These are phyloP conservation scores for Trididemnum clinides DNA, from an alignment of 23 tunicate species.

Conservation along the genomic window DNA sequence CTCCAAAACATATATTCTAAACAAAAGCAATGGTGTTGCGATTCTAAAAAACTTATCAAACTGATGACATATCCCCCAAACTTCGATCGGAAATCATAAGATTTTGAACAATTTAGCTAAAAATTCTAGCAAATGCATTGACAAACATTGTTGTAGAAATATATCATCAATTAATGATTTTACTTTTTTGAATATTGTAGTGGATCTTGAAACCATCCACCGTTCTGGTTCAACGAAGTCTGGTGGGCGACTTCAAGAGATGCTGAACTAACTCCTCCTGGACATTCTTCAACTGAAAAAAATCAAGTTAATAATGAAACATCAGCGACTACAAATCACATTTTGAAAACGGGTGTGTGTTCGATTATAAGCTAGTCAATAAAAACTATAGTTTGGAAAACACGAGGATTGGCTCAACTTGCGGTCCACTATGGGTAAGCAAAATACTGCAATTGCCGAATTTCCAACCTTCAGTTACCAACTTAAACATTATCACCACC, in stretches of 20 bases:
- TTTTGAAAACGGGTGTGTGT: no score
- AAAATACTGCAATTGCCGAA: no score
- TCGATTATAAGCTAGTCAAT: no score
- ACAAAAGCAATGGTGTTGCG: constrained; percentile 1
- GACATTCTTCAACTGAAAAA: constrained; percentile 68
- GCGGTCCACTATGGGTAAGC: no score
- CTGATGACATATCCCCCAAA: not conserved
- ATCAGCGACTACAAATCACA: no score
- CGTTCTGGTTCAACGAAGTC: constrained; percentile 47
- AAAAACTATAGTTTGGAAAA: no score
- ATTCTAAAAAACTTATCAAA: not conserved
- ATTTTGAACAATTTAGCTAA: not conserved
- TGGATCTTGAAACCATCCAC: constrained; percentile 87
- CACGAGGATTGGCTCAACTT: no score
- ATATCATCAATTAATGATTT: not conserved
- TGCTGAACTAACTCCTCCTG: constrained; percentile 44
- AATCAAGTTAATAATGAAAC: no score
- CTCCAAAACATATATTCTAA: constrained; percentile 70
- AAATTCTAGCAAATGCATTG: no score
- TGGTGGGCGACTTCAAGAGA: not conserved
- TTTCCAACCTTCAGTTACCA: no score
- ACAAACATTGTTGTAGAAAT: no score
- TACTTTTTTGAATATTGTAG: constrained; percentile 64
- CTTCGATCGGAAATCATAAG: not conserved
- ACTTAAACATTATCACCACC: no score